These are phyloP conservation scores for Zosterops japonicus DNA, from an alignment of 2,113 vertebrate genomes.

Conservation along the genomic window DNA sequence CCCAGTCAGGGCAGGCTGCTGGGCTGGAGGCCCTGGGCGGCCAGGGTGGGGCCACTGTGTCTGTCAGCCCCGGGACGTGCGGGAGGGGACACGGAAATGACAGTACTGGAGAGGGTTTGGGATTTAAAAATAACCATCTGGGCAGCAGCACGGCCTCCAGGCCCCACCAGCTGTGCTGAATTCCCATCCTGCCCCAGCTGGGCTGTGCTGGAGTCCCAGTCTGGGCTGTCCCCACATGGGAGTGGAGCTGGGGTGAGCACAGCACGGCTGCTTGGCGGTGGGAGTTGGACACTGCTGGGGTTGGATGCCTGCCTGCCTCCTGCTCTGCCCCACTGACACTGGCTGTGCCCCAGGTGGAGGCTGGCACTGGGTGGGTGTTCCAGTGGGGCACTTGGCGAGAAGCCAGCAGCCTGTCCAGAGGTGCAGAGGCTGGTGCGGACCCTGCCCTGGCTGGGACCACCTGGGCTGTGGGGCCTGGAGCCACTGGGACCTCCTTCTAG, in stretches of 20 bases:
- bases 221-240: not conserved
- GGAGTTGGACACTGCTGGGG: fast-evolving
- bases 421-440: not conserved
- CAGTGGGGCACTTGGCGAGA: not conserved
- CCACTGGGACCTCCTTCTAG: too few relatives aligned
- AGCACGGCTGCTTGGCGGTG: fast-evolving
- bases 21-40: not conserved
- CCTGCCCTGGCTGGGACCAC: not conserved
- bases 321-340: not conserved
- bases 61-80: not conserved
- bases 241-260: not conserved
- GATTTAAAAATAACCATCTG: constrained; percentile 13
- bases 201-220: not conserved
- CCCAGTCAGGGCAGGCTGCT: not conserved
- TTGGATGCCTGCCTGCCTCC: too few relatives aligned
- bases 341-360: not conserved
- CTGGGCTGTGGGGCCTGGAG: not conserved
- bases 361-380: not conserved
- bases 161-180: not conserved
- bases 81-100: not conserved
- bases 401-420: not conserved
- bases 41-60: not conserved
- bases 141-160: not conserved
- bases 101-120: not conserved
- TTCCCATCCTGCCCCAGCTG: not conserved